Evolutionary conservation across 2,113 vertebrate species (phyloP), one percentile per base, ranked within the genome.

Genomic region (Willisornis vidua): DNA sequence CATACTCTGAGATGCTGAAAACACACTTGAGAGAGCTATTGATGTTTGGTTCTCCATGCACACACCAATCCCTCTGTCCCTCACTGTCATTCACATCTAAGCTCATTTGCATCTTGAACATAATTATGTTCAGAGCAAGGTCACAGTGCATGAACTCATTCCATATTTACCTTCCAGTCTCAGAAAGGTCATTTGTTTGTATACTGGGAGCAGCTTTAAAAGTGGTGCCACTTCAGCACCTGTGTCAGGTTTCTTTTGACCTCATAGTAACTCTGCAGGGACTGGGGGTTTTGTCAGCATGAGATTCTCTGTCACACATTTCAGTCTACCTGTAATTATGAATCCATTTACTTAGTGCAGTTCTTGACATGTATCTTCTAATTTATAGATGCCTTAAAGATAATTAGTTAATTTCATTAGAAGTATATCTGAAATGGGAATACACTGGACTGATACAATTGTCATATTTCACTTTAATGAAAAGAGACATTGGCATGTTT

Each of bases 371-470:
- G 10, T 8, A 86, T 77, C 88, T 95, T 65, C 20, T 22, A 83
- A 92, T 84, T 81, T 92, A 67, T 29, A 85, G 76, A 77, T 84
- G 74, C 33, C 73, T 92, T 82, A 86, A 92, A 94, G 76, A 76
- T 87, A 89, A 96, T 79, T 72, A 57, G 19, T 88, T 93, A 52
- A 89, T 93, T 90, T 77, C 57, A 75, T 81, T 95, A 75, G 83
- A 94, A 95, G 33, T 74, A 88, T 86, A 74, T 81, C 75, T 90
- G 79, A 91, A 93, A 78, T 37, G 31, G 26, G 43, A 80, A 71
- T 87, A 90, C 46, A 43, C 24, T 57, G 68, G 74, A 61, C 73
- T 72, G 17, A 61, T 84, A 41, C 52, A 84, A 25, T 29, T 19
- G 39, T 63, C 10, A 33, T 71, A 77, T 72, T 91, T 93, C 75